These are phyloP conservation scores for Leptopterna dolabrata DNA, from an alignment of 2,888 invertebrate species.

Conservation along the genomic window DNA sequence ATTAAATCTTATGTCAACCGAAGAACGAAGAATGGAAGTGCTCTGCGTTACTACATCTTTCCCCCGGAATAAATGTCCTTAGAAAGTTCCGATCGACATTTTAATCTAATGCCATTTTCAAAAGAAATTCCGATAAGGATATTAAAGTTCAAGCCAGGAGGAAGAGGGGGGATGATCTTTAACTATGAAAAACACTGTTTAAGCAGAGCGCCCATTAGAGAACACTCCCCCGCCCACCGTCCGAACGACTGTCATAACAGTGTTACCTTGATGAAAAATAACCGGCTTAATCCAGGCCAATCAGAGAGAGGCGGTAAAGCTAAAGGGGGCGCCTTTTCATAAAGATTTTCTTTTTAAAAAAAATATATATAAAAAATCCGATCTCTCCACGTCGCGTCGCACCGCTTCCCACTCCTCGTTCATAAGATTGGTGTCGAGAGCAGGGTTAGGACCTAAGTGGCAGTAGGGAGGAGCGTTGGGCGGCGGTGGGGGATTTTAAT, in stretches of 20 bases:
- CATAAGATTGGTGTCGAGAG: neutral
- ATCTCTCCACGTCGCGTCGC: slow-evolving; percentile 1
- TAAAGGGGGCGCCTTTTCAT: slow-evolving; percentile 33
- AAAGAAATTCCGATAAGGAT: slow-evolving; percentile 38
- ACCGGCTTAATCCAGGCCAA: slow-evolving; percentile 38
- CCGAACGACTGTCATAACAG: slow-evolving; percentile 31
- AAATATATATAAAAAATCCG: slow-evolving; percentile 5
- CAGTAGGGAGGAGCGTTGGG: neutral
- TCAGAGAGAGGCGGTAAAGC: slow-evolving; percentile 34
- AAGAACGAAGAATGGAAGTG: no score
- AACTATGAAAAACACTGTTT: slow-evolving; percentile 42
- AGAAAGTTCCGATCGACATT: neutral
- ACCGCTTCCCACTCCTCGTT: neutral
- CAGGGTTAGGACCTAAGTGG: neutral
- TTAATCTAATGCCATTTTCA: slow-evolving; percentile 22
- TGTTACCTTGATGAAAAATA: slow-evolving; percentile 42
- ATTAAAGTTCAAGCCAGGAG: slow-evolving; percentile 32
- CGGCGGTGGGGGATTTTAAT: slow-evolving; percentile 3
- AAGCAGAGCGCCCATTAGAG: slow-evolving; percentile 36
- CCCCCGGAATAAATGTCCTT: neutral
- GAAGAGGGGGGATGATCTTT: slow-evolving; percentile 29
- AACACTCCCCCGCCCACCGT: neutral
- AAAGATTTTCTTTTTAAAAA: slow-evolving; percentile 30
- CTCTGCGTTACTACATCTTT: neutral
- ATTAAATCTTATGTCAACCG: no score